Base-by-base conservation (phyloP, 1,140 invertebrate genomes). In the Drosophila santomea region DNA sequence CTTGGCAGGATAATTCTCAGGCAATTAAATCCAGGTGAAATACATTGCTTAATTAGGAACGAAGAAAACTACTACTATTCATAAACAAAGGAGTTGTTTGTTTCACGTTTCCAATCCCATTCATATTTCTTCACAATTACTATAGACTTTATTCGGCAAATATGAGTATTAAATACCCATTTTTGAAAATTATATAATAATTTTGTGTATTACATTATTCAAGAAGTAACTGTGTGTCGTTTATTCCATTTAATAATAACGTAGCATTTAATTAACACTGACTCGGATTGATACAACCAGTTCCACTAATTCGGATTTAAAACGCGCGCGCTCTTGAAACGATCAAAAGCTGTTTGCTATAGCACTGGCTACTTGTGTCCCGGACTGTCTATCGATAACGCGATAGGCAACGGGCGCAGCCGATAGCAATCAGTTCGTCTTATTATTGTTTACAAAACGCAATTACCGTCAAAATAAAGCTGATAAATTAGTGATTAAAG, bases 371-470 rank as follows among this genome's bases (percentile, higher is more conserved):
- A 2, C 14, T 28, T 48, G 14, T 15, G 48, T 35, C 1, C 3
- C 12, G 14, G 1, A 0, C 2, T 3, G 8, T 14, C 4, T 43
- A 50, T 50, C 59, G 63, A 51, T 50, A 67, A 3, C 35, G 23
- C 45, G 62, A 66, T 66, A 39, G 23, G 35, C 43, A 11, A 47
- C 54, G 43, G 23, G 23, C 41, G 38, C 38, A 43, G 60, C 28
- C 28, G 41, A 55, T 38, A 11, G 15, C 28, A 41, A 63, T 41
- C 52, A 25, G 61, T 58, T 57, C 6, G 32, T 10, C 23, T 28
- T 63, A 35, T 67, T 68, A 64, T 68, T 67, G 63, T 68, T 68
- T 68, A 68, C 60, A 51, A 68, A 51, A 20, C 64, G 38, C 28
- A 17, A 51, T 63, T 50, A 4, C 15, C 10, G 6, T 57, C 8